Evolutionary conservation across 1,140 invertebrate genomes (phyloP), one percentile per base, ranked within the genome.

Genomic region (Hyles vespertilio): DNA sequence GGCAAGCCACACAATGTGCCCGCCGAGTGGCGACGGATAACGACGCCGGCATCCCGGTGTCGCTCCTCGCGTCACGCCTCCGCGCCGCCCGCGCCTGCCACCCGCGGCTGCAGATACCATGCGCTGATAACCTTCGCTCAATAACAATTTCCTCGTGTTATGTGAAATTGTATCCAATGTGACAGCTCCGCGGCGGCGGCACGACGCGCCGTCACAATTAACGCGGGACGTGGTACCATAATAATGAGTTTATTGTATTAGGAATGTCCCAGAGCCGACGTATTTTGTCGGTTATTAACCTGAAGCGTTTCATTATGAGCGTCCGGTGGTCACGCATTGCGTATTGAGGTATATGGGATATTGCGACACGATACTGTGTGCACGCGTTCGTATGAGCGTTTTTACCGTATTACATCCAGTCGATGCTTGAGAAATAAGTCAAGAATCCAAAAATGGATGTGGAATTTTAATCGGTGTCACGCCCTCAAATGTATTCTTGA

Each of bases 291-390:
- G 80, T 77, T 75, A 72, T 83, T 81, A 81, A 76, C 75, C 72
- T 58, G 65, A 68, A 66, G 51, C 55, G 65, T 74, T 54, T 79
- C 76, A 82, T 83, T 83, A 78, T 56, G 55, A 60, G 61, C 67
- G 72, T 85, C 79, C 82, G 72, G 65, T 61, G 67, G 76, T 69
- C 69, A 75, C 78, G 77, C 70, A 56, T 69, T 79, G 70, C 71
- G 61, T 74, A 78, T 81, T 53, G 74, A 77, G 71, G 69, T 73
- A 69, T 68, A 69, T 76, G 70, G 79, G 75, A 80, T 74, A 68
- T 83, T 81, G 72, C 72, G 69, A 79, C 77, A 82, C 55, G 51
- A 61, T 61, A 72, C 56, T 59, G 56, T 40, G 36, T 5, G 36
- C 8, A 40, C 8, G 36, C 36, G 36, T 8, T 40, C 36, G 36